Conservation (phyloP, 2,797 vertebrate species). For the Ficedula albicollis region DNA sequence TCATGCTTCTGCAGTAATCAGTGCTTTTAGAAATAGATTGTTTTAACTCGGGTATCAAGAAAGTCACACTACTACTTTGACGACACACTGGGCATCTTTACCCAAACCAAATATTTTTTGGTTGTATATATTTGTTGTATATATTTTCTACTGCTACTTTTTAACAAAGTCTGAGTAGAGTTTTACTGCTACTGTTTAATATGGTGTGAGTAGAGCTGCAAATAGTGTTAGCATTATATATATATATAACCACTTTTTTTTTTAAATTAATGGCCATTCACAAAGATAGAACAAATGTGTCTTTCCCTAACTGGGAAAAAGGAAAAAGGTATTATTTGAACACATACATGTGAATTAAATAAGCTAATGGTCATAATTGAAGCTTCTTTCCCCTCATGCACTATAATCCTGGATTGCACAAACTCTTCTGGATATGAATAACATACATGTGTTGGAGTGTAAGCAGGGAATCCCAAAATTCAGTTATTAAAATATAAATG, state of each 20-base stretch:
- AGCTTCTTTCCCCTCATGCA: not conserved
- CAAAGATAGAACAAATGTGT: not conserved
- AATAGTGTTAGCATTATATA: not conserved
- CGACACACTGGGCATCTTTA: not conserved
- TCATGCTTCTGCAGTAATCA: not conserved
- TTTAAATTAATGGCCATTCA: not conserved
- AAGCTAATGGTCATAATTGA: not conserved
- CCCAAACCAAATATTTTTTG: not conserved
- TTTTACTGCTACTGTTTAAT: not conserved
- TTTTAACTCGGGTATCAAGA: not conserved
- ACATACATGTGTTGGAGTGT: not conserved
- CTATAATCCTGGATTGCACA: not conserved
- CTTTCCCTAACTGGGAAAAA: not conserved
- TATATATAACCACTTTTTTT: not conserved
- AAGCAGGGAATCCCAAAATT: not conserved
- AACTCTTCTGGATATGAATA: not conserved
- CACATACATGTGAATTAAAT: not conserved
- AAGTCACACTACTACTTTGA: not conserved
- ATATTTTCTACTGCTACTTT: not conserved
- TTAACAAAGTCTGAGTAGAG: not conserved
- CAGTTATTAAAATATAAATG: not conserved
- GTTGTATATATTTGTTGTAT: not conserved
- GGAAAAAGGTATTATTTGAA: not conserved
- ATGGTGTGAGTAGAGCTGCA: not conserved
- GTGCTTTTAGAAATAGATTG: not conserved